These are phyloP conservation scores for Brachionichthys hirsutus DNA, from an alignment of 2,113 vertebrate genomes.

Conservation along the genomic window DNA sequence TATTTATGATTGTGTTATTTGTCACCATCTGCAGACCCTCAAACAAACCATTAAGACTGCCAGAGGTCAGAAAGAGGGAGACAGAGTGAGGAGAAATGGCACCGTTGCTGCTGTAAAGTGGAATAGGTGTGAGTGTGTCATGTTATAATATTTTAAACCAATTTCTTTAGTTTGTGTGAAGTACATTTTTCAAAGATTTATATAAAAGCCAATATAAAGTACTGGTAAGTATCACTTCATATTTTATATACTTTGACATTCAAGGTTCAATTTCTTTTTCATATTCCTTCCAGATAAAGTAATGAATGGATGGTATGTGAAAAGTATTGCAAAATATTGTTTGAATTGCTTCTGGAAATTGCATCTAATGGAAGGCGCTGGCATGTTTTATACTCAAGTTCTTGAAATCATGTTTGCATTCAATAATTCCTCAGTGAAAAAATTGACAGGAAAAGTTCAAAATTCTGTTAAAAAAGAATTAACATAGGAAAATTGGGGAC, in stretches of 20 bases:
- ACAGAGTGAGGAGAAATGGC: background rate
- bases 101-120: conserved; percentile 22
- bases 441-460: too few relatives aligned
- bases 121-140: background rate
- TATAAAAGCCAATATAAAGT: background rate
- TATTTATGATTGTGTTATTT: conserved; percentile 69
- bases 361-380: background rate
- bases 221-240: background rate
- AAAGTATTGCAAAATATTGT: background rate
- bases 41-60: conserved; percentile 36
- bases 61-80: conserved; percentile 4
- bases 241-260: background rate
- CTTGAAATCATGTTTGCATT: background rate
- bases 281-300: background rate
- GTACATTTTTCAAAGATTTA: conserved; percentile 1
- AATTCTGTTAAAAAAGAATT: too few relatives aligned
- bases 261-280: conserved; percentile 10
- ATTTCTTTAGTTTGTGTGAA: background rate
- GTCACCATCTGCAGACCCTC: conserved; percentile 46
- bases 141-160: background rate
- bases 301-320: background rate
- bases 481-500: background rate
- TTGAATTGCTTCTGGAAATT: background rate
- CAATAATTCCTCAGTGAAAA: background rate
- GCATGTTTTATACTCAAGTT: background rate